Base-by-base conservation (phyloP, 2,888 invertebrate genomes). In the Chouioia cunea region DNA sequence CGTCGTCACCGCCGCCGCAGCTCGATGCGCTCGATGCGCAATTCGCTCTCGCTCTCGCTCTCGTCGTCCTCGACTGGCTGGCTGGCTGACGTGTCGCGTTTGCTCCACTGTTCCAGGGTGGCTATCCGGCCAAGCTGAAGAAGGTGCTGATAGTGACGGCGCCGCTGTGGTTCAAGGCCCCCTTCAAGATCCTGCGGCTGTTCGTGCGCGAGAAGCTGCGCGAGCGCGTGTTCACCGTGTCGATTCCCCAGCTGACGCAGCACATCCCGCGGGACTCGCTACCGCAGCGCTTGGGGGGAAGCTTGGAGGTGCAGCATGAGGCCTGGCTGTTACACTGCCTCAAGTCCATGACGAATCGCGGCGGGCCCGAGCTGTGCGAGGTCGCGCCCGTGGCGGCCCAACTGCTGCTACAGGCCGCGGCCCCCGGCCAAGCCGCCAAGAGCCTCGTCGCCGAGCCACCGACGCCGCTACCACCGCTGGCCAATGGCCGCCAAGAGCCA, bases 121-220 rank as follows among this genome's bases (percentile, higher is more conserved):
- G 96, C 65, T 98, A 97, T 89, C 98, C 98, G 77, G 98, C 98
- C 36, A 93, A 97, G 82, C 88, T 99, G 83, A 97, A 97, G 87
- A 97, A 97, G 87, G 97, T 99, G 77, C 88, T 98, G 74, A 97
- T 99, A 83, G 97, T 97, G 79, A 97, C 97, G 74, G 97, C 98
- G 58, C 98, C 98, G 65, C 88, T 98, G 83, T 98, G 98, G 98
- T 98, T 98, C 87, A 97, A 97, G 87, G 97, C 97, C 71, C 97
- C 98, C 0, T 98, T 97, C 87, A 96, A 96, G 84, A 96, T 98
- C 82, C 89, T 98, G 65, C 91, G 97, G 65, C 88, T 98, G 79
- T 98, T 98, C 87, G 97, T 98, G 69, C 90, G 97, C 74, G 97
- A 98, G 87, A 98, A 98, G 87, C 88, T 98, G 78, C 90, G 97